These are phyloP conservation scores for Zophobas morio DNA, from an alignment of 1,140 invertebrate species.

Conservation along the genomic window DNA sequence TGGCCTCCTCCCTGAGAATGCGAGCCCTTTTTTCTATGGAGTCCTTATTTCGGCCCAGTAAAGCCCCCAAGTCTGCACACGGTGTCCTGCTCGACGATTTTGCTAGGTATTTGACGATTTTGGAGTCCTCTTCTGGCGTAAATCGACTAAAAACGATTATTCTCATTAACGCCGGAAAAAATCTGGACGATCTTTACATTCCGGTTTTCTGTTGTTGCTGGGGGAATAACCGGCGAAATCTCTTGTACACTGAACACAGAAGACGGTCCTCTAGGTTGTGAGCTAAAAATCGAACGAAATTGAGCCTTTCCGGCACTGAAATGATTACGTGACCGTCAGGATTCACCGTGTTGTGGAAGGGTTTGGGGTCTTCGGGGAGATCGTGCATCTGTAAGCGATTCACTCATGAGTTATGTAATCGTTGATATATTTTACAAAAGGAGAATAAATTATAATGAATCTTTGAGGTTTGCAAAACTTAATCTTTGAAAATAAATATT, in stretches of 20 bases:
- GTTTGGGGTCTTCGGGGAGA: conserved; percentile 11
- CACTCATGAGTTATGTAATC: neutral
- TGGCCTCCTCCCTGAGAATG: neutral
- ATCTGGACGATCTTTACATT: neutral
- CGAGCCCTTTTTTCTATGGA: conserved; percentile 35
- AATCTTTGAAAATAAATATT: no score
- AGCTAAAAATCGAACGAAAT: conserved; percentile 46
- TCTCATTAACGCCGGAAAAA: neutral
- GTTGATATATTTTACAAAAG: no score
- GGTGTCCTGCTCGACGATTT: conserved; percentile 13
- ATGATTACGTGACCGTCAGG: neutral
- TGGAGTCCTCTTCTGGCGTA: conserved; percentile 37
- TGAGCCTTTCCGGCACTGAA: conserved; percentile 11
- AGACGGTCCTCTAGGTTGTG: conserved; percentile 44
- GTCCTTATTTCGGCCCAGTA: conserved; percentile 15
- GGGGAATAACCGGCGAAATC: conserved; percentile 39
- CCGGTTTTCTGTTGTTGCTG: neutral
- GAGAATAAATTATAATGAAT: no score
- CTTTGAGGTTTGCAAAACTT: no score
- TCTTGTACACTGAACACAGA: conserved; percentile 25
- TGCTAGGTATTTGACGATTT: conserved; percentile 40
- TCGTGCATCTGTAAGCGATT: conserved; percentile 46
- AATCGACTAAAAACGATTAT: conserved; percentile 27
- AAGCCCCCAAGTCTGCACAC: conserved; percentile 22
- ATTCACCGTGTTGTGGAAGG: conserved; percentile 19